Percentiles rank a stretch among this genome's conserved stretches.
Conservation (phyloP, 2,113 vertebrate species). For the Hirundichthys speculiger region DNA sequence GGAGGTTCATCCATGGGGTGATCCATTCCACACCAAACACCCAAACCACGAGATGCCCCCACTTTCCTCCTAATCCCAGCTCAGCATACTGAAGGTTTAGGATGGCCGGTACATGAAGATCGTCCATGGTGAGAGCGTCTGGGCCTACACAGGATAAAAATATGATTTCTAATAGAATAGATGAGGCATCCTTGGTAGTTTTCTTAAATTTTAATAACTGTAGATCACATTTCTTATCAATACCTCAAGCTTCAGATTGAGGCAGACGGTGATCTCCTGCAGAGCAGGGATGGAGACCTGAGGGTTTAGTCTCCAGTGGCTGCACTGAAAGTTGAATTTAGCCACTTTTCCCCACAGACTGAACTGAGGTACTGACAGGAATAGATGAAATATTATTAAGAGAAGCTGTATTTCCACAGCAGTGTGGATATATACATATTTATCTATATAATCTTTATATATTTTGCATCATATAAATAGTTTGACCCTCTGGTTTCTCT, state of each 20-base stretch:
- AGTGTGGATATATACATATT: too few species aligned
- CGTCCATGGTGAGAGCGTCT: slow-evolving; percentile 59
- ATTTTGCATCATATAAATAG: too few species aligned
- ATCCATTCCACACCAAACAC: slow-evolving; percentile 78
- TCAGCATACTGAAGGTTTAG: slow-evolving; percentile 48
- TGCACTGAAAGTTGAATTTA: slow-evolving; percentile 63
- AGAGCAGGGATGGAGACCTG: slow-evolving; percentile 74
- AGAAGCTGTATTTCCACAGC: not conserved
- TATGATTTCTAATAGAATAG: not conserved
- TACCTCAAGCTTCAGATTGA: slow-evolving; percentile 72
- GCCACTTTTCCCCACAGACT: slow-evolving; percentile 81
- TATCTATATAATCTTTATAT: too few species aligned
- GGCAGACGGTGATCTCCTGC: slow-evolving; percentile 80
- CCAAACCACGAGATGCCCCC: slow-evolving; percentile 68
- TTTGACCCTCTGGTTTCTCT: too few species aligned
- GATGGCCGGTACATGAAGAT: slow-evolving; percentile 83
- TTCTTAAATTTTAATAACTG: not conserved
- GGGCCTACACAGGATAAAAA: slow-evolving; percentile 9
- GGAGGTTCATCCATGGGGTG: slow-evolving; percentile 22
- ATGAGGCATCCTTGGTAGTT: not conserved
- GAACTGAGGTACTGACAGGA: slow-evolving; percentile 24
- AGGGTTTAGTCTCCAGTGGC: slow-evolving; percentile 67
- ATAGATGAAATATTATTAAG: not conserved
- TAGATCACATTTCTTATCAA: not conserved
- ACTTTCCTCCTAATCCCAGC: slow-evolving; percentile 75